Evolutionary conservation across 1,140 invertebrate genomes (phyloP).

Genomic region (Vanessa tameamea): DNA sequence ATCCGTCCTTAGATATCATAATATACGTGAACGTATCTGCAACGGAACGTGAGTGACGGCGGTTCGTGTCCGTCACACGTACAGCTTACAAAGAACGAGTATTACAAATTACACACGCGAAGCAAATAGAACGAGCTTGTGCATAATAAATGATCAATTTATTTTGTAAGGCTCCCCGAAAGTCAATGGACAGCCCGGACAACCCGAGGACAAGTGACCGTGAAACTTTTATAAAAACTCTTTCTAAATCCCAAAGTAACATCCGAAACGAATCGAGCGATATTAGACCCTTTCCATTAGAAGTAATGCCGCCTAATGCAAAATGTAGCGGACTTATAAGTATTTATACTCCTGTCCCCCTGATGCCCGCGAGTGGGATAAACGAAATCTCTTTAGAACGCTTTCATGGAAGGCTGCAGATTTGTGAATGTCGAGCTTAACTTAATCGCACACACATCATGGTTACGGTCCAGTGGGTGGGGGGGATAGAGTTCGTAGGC

Average conservation of each 20-base stretch:
- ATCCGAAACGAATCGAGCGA: neutral
- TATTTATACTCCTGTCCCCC: neutral
- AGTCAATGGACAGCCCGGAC: neutral
- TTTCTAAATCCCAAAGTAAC: neutral
- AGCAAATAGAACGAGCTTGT: neutral
- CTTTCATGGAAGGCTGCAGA: neutral
- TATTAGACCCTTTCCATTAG: slow-evolving; percentile 1
- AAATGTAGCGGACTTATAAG: neutral
- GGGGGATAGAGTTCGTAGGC: neutral
- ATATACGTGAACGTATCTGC: too few species aligned
- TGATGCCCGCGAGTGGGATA: neutral
- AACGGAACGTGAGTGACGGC: too few species aligned
- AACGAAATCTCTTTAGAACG: neutral
- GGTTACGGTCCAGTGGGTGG: neutral
- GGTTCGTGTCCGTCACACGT: too few species aligned
- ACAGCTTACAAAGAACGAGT: neutral
- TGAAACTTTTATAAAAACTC: neutral
- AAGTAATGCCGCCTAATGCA: neutral
- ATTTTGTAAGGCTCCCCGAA: neutral
- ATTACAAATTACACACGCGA: neutral
- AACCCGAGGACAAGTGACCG: neutral
- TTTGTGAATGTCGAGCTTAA: neutral
- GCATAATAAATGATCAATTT: neutral
- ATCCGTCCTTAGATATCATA: neutral
- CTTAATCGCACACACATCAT: slow-evolving; percentile 3